Conservation (phyloP, 2,888 invertebrate species). For the Dryomyza anilis region DNA sequence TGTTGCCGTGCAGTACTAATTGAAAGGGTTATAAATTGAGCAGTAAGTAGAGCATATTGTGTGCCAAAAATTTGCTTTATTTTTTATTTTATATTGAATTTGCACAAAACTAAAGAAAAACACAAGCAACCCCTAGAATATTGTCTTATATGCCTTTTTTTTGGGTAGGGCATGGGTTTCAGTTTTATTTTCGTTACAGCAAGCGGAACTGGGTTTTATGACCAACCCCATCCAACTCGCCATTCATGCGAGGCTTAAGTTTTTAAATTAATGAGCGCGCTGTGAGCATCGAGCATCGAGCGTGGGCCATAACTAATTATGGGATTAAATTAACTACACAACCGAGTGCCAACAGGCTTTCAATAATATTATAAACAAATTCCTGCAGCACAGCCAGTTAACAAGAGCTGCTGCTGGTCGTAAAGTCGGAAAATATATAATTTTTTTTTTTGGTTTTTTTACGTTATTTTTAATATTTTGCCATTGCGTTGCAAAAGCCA, state of each 20-base stretch:
- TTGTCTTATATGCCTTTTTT: no score
- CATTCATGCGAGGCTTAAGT: not conserved
- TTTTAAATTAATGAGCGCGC: slow-evolving; percentile 20
- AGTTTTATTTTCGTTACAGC: no score
- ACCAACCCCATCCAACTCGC: no score
- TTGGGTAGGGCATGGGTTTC: no score
- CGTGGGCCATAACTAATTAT: slow-evolving; percentile 24
- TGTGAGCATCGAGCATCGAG: not conserved
- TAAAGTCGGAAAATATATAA: not conserved
- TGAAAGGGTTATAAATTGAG: no score
- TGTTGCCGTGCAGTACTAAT: no score
- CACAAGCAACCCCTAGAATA: no score
- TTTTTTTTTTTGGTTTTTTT: not conserved
- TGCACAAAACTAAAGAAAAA: no score
- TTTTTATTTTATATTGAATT: no score
- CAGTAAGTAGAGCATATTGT: no score
- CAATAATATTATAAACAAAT: slow-evolving; percentile 2
- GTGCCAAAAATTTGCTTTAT: no score
- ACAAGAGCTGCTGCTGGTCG: not conserved
- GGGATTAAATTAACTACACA: slow-evolving; percentile 28
- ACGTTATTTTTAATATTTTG: slow-evolving; percentile 9
- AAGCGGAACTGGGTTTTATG: no score
- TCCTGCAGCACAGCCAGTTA: not conserved
- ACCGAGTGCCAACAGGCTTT: slow-evolving; percentile 23
- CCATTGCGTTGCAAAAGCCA: not conserved